A percentile compares a stretch with the other conserved stretches of the same genome.
Conservation (phyloP, 1,140 invertebrate genomes). For the Drosophila lowei region DNA sequence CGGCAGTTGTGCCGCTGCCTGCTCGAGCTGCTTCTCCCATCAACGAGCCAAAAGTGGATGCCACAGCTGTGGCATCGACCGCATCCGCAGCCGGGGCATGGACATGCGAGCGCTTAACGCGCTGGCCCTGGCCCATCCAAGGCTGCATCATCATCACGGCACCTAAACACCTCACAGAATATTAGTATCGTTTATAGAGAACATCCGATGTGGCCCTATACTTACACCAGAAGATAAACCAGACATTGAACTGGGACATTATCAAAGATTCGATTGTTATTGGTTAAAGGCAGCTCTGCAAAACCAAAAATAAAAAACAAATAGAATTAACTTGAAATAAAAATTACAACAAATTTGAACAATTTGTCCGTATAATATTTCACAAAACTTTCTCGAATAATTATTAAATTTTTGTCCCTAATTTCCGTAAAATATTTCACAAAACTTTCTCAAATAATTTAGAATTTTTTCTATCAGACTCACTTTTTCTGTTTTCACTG, state of each 20-base stretch:
- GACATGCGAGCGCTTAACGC: conserved; percentile 41
- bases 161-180: conserved; percentile 12
- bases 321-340: neutral
- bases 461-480: neutral
- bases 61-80: too few species aligned
- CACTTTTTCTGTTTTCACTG: conserved; percentile 28
- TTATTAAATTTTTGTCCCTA: neutral
- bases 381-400: too few species aligned
- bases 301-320: neutral
- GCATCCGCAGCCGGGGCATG: neutral
- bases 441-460: conserved; percentile 10
- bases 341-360: neutral
- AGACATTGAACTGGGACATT: conserved; percentile 6
- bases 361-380: too few species aligned
- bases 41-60: neutral
- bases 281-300: conserved; percentile 1
- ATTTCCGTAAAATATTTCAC: neutral
- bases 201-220: neutral
- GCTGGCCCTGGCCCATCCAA: neutral
- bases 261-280: neutral
- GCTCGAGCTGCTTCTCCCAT: too few species aligned
- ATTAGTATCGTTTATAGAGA: too few species aligned
- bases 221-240: conserved; percentile 52
- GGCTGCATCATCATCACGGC: conserved; percentile 15
- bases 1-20: neutral